Conservation (phyloP, 2,113 vertebrate genomes). For the Tragelaphus scriptus region DNA sequence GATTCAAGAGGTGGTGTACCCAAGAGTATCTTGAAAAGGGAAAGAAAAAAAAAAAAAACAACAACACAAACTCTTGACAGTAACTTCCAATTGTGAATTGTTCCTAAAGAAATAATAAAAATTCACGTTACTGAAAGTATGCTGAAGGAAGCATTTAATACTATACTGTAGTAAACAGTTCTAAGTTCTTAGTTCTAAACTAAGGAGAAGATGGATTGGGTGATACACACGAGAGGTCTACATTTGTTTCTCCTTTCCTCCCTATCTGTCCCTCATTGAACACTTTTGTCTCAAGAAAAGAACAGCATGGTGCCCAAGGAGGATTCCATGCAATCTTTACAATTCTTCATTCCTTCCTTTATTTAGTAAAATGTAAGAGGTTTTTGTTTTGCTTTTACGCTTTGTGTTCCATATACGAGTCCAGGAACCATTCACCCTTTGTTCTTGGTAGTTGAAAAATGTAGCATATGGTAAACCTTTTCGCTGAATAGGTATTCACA, state of each 20-base stretch:
- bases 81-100: conserved; percentile 7
- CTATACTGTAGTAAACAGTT: background rate
- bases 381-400: background rate
- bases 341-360: conserved; percentile 13
- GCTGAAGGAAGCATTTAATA: background rate
- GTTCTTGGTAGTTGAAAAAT: conserved; percentile 2
- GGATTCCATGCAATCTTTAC: background rate
- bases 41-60: background rate
- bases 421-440: conserved; percentile 1
- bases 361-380: background rate
- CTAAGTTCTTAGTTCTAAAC: background rate
- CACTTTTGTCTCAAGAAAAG: conserved; percentile 27
- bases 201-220: background rate
- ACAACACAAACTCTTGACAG: background rate
- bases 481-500: background rate
- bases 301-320: conserved; percentile 20
- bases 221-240: background rate
- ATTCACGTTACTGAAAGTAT: background rate
- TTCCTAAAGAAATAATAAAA: background rate
- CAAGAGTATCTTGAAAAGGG: background rate
- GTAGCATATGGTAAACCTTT: conserved; percentile 44
- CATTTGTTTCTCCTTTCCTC: background rate
- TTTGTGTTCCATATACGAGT: background rate
- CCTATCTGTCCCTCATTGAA: background rate
- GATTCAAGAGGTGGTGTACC: background rate